phyloP scores from a whole-genome alignment of 2,113 vertebrate species.

The Cyphomyrus plagiostoma region DNA sequence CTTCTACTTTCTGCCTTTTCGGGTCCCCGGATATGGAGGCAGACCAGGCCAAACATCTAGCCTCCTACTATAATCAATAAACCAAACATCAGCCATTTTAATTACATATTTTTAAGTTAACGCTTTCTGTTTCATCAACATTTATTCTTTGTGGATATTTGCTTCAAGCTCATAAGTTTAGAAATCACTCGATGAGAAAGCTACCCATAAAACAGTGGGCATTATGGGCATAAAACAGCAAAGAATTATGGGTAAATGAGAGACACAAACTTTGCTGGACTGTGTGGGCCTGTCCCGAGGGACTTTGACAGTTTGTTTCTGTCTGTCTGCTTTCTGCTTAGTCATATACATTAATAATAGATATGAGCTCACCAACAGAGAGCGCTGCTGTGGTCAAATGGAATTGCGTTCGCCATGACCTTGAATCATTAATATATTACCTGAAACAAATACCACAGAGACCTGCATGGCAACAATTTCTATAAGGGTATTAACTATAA shows the following conservation, averaged over 20 bases:
- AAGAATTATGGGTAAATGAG: background rate
- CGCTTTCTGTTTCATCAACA: background rate
- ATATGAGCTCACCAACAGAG: background rate
- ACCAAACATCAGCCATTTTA: background rate
- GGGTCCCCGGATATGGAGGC: background rate
- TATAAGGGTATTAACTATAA: background rate
- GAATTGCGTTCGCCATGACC: background rate
- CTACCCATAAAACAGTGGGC: background rate
- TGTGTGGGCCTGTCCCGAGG: background rate
- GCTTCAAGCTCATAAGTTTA: background rate
- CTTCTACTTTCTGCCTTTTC: background rate
- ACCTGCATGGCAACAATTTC: background rate
- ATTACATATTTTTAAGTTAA: background rate
- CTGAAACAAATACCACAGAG: background rate
- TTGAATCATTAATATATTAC: background rate
- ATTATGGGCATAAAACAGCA: background rate
- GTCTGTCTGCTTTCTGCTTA: background rate
- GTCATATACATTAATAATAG: constrained; percentile 11
- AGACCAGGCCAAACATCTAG: background rate
- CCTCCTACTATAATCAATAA: background rate
- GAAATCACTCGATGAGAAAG: background rate
- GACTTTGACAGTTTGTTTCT: background rate
- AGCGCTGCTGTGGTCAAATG: background rate
- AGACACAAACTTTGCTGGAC: background rate
- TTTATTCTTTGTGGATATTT: background rate